phyloP scores from a whole-genome alignment of 1,140 invertebrate species.

The Solen grandis region DNA sequence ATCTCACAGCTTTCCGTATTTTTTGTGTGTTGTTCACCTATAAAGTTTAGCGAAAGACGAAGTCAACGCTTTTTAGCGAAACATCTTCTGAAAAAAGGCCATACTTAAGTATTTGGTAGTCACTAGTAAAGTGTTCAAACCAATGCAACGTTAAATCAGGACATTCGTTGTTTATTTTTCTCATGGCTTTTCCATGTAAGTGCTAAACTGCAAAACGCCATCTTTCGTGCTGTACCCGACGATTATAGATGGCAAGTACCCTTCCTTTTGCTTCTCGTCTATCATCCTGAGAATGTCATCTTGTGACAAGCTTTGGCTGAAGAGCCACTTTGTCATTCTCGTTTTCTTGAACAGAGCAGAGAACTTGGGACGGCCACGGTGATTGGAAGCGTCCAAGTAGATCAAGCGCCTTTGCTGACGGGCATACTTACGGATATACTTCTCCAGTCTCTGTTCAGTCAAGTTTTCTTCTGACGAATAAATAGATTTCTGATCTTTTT shows the following conservation, averaged over 20 bases:
- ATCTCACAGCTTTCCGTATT: too few species aligned
- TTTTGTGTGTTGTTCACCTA: too few species aligned
- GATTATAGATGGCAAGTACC: slow-evolving; percentile 62
- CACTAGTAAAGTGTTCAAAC: too few species aligned
- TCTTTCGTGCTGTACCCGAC: slow-evolving; percentile 62
- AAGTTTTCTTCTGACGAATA: slow-evolving; percentile 71
- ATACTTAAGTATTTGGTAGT: too few species aligned
- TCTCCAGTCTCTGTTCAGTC: slow-evolving; percentile 53
- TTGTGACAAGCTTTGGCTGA: slow-evolving; percentile 56
- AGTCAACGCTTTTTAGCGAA: too few species aligned
- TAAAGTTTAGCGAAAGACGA: too few species aligned
- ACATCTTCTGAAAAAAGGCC: too few species aligned
- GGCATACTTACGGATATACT: slow-evolving; percentile 60
- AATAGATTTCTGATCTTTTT: slow-evolving; percentile 54
- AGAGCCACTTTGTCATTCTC: slow-evolving; percentile 61
- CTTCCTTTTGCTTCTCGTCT: slow-evolving; percentile 51
- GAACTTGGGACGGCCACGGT: slow-evolving; percentile 69
- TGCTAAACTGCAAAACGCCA: slow-evolving; percentile 54
- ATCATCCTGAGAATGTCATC: slow-evolving; percentile 56
- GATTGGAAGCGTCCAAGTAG: slow-evolving; percentile 71
- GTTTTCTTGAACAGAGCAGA: slow-evolving; percentile 73
- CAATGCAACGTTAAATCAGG: too few species aligned
- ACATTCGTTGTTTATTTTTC: too few species aligned
- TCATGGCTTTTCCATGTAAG: slow-evolving; percentile 63
- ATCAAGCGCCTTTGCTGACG: slow-evolving; percentile 58